These are phyloP conservation scores for Tarsius wallacei DNA, from an alignment of 2,797 vertebrate genomes.

Conservation along the genomic window DNA sequence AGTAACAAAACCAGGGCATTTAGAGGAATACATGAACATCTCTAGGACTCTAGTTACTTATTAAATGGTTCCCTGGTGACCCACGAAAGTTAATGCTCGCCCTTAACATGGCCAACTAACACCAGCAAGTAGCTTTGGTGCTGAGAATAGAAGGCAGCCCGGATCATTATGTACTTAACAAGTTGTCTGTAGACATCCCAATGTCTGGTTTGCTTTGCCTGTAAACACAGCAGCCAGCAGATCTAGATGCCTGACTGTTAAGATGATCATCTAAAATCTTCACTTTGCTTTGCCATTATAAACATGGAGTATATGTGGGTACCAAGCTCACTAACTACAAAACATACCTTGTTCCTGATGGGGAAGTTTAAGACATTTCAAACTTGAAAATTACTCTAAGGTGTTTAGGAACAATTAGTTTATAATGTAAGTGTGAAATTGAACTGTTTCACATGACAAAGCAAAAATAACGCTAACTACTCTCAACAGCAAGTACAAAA, in stretches of 20 bases:
- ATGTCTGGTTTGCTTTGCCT: not conserved
- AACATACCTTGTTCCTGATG: not conserved
- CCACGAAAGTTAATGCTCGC: constrained; percentile 68
- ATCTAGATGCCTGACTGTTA: not conserved
- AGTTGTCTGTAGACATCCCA: constrained; percentile 1
- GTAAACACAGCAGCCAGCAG: constrained; percentile 24
- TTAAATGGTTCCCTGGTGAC: constrained; percentile 78
- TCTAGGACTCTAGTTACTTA: constrained; percentile 78
- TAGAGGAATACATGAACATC: constrained; percentile 70
- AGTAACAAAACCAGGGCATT: constrained; percentile 60
- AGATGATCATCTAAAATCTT: constrained; percentile 57
- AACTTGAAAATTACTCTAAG: not conserved
- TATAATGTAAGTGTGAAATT: not conserved
- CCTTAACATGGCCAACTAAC: constrained; percentile 65
- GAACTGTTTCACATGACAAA: not conserved
- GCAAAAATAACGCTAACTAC: constrained; percentile 50
- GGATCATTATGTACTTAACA: constrained; percentile 37
- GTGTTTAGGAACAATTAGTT: not conserved
- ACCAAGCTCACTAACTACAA: not conserved
- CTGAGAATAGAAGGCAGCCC: constrained; percentile 2
- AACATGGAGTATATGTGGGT: not conserved
- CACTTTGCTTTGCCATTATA: not conserved
- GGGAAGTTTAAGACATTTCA: not conserved
- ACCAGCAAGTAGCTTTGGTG: constrained; percentile 3
- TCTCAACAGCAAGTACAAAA: constrained; percentile 50